phyloP scores from a whole-genome alignment of 2,888 invertebrate genomes.

The Hirudinaria manillensis region DNA sequence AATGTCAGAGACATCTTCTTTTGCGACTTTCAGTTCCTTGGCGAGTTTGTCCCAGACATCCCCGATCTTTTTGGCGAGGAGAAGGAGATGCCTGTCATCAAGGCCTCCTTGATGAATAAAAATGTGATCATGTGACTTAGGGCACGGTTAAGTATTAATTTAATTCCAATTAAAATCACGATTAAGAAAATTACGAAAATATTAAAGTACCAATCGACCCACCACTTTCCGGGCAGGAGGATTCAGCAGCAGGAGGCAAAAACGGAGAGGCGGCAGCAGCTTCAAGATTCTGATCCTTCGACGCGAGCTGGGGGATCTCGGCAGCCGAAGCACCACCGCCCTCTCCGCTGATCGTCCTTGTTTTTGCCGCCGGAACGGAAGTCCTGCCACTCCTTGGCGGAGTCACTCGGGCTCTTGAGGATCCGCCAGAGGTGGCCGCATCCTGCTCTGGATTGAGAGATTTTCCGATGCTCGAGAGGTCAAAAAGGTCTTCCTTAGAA shows the following conservation, averaged over 20 bases:
- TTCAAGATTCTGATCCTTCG: no score
- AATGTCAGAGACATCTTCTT: slow-evolving; percentile 13
- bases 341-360: no score
- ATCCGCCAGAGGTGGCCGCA: no score
- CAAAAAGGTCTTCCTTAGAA: background rate
- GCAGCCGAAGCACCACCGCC: no score
- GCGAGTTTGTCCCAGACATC: background rate
- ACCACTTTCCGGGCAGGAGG: no score
- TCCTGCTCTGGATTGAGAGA: background rate
- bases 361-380: no score
- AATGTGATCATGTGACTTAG: background rate
- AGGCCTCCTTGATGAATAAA: slow-evolving; percentile 1
- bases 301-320: no score
- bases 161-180: background rate
- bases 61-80: slow-evolving; percentile 6
- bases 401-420: no score
- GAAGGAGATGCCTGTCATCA: slow-evolving; percentile 13
- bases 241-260: no score
- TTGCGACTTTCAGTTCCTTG: background rate
- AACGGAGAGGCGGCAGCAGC: no score
- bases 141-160: background rate
- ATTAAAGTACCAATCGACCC: no score
- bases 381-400: no score
- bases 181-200: background rate
- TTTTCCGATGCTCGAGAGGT: background rate